These are phyloP conservation scores for Anorthoa munda DNA, from an alignment of 2,888 invertebrate species.

Conservation along the genomic window DNA sequence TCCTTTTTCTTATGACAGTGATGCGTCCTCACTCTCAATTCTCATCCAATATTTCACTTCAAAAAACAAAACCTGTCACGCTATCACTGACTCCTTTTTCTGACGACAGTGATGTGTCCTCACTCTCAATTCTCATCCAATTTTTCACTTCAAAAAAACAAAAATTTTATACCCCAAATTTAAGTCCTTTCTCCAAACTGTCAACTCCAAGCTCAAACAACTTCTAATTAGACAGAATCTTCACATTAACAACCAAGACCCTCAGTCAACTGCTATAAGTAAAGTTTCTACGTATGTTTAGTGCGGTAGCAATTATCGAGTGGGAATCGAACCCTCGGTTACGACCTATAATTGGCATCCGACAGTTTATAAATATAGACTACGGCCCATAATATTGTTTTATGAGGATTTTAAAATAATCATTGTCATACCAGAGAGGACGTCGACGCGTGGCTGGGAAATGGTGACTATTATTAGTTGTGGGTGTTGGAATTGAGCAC, in stretches of 20 bases:
- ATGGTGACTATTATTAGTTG: conserved; percentile 22
- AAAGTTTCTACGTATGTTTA: conserved; percentile 67
- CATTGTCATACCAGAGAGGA: conserved; percentile 83
- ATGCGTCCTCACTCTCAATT: too few species aligned
- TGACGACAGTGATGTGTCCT: too few species aligned
- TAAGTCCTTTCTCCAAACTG: conserved; percentile 6
- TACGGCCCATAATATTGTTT: conserved; percentile 82
- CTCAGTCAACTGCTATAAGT: conserved; percentile 53
- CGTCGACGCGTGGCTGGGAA: conserved; percentile 65
- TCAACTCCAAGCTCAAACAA: conserved; percentile 29
- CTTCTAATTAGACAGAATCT: conserved; percentile 51
- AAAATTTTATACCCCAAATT: neutral
- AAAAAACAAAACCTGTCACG: neutral
- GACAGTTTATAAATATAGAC: conserved; percentile 86
- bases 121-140: too few species aligned
- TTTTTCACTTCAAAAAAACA: neutral
- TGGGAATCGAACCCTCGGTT: conserved; percentile 86
- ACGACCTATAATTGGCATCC: conserved; percentile 88
- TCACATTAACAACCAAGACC: conserved; percentile 43
- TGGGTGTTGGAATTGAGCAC: conserved; percentile 14
- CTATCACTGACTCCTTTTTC: too few species aligned
- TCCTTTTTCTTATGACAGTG: too few species aligned
- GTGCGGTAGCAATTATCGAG: conserved; percentile 84
- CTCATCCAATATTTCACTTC: too few species aligned
- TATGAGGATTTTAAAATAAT: conserved; percentile 87